phyloP scores from a whole-genome alignment of 2,797 vertebrate genomes.

The Falco concolor region DNA sequence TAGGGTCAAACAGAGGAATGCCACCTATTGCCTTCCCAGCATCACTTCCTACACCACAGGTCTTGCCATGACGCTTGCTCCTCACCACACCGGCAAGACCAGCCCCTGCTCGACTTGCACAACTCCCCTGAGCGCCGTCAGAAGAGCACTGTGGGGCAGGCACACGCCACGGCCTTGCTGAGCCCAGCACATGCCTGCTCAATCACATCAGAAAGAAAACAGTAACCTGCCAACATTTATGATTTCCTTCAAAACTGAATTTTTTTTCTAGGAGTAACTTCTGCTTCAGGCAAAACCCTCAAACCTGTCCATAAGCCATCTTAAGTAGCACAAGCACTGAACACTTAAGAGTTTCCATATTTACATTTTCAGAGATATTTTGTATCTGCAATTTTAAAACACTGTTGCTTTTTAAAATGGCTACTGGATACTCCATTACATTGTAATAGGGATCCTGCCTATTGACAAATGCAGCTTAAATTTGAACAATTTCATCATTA shows the following conservation, averaged over 20 bases:
- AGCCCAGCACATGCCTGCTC: rapidly evolving
- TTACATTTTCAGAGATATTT: background rate
- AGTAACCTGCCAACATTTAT: background rate
- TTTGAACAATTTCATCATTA: background rate
- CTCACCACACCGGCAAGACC: rapidly evolving
- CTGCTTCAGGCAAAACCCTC: background rate
- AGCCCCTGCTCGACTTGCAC: background rate
- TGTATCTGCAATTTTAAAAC: background rate
- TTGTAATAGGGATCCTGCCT: background rate
- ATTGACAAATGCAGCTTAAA: background rate
- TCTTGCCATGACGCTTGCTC: rapidly evolving
- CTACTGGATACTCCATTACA: background rate
- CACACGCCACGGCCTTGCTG: rapidly evolving
- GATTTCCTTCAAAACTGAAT: background rate
- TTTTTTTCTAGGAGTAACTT: background rate
- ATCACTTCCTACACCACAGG: background rate
- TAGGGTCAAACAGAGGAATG: background rate
- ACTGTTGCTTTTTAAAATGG: background rate
- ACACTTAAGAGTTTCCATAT: background rate
- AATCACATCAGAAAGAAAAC: background rate
- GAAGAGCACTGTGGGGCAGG: background rate
- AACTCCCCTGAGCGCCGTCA: rapidly evolving
- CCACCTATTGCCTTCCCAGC: background rate
- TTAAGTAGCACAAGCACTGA: background rate
- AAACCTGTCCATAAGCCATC: background rate